Evolutionary conservation across 2,113 vertebrate species (phyloP).

Genomic region (Phaethornis superciliosus): DNA sequence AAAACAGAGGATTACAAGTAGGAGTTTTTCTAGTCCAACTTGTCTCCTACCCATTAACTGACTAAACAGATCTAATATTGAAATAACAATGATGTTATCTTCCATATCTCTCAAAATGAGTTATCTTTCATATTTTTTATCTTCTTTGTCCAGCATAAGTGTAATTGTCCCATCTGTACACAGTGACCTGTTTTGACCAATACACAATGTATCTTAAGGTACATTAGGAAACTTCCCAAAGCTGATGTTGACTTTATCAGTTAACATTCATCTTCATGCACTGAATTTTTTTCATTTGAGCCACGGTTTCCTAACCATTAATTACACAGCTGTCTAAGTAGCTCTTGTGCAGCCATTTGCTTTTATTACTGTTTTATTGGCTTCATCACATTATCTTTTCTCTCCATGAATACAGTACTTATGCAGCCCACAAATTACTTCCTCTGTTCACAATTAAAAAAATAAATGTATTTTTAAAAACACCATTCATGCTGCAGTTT

Average conservation of each 20-base stretch:
- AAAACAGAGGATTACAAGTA: slow-evolving; percentile 6
- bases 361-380: background rate
- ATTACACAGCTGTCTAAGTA: background rate
- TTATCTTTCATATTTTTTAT: background rate
- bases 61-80: background rate
- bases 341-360: background rate
- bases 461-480: background rate
- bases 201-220: background rate
- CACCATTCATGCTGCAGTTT: background rate
- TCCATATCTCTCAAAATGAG: background rate
- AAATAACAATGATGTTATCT: background rate
- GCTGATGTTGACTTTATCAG: background rate
- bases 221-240: background rate
- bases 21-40: slow-evolving; percentile 4
- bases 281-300: background rate
- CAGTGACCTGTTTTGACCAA: background rate
- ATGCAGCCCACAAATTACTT: background rate
- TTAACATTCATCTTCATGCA: background rate
- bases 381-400: background rate
- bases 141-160: background rate
- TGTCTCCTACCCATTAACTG: background rate
- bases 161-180: background rate
- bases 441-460: background rate
- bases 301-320: background rate
- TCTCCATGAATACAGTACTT: background rate